Conservation (phyloP, 2,113 vertebrate genomes). For the Mormoops blainvillei region DNA sequence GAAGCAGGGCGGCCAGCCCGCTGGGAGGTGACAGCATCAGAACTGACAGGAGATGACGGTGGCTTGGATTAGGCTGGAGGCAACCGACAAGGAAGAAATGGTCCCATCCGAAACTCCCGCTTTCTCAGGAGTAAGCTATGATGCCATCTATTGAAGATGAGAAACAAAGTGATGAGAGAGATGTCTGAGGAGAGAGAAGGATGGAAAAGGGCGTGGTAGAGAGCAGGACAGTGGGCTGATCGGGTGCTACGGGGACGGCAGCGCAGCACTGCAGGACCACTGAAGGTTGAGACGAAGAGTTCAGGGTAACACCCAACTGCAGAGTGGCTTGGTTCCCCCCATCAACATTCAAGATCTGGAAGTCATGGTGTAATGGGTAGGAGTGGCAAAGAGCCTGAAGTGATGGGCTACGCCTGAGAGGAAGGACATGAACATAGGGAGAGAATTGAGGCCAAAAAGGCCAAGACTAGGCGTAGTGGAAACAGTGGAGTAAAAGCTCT, state of each 20-base stretch:
- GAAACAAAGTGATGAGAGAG: not conserved
- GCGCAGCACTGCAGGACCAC: accelerated
- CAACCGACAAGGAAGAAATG: not conserved
- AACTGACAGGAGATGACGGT: not conserved
- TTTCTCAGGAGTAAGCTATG: not conserved
- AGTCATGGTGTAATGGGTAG: not conserved
- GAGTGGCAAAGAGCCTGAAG: not conserved
- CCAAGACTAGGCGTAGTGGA: not conserved
- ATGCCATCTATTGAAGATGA: not conserved
- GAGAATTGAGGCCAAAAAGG: not conserved
- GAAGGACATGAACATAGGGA: not conserved
- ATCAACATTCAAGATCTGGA: not conserved
- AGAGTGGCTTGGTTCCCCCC: not conserved
- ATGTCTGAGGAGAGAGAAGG: not conserved
- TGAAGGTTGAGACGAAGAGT: not conserved
- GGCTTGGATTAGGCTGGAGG: not conserved
- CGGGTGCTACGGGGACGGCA: not conserved
- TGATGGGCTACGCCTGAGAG: not conserved
- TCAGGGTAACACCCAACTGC: not conserved
- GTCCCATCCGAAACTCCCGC: not conserved
- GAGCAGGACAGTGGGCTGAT: not conserved
- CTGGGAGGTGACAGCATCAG: not conserved
- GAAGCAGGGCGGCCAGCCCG: not conserved
- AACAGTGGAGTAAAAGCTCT: not conserved
- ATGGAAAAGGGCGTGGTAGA: not conserved